Evolutionary conservation across 2,888 invertebrate species (phyloP).

Genomic region (Magallana nippona): DNA sequence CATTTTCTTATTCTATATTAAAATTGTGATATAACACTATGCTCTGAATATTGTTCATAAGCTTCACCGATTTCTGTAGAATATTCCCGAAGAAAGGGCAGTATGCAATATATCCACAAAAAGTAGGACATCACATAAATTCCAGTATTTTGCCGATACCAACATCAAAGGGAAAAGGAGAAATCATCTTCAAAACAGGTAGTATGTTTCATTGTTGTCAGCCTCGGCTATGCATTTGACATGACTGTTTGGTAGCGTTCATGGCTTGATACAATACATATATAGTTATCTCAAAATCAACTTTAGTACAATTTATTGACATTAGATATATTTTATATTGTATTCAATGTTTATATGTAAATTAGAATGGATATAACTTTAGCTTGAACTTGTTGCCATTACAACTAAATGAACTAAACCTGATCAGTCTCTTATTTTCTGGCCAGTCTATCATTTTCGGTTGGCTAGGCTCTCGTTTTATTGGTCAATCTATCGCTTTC

Average conservation of each 20-base stretch:
- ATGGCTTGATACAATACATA: no score
- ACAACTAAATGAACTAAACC: no score
- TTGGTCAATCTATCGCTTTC: background rate
- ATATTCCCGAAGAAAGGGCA: constrained; percentile 73
- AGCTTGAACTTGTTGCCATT: no score
- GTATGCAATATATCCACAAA: constrained; percentile 65
- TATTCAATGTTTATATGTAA: no score
- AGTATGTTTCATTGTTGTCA: background rate
- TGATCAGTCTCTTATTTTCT: background rate
- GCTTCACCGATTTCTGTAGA: constrained; percentile 50
- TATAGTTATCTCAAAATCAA: no score
- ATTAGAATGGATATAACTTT: no score
- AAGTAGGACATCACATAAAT: constrained; percentile 58
- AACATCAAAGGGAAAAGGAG: constrained; percentile 69
- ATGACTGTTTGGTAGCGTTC: no score
- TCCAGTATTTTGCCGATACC: constrained; percentile 75
- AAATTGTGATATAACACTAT: background rate
- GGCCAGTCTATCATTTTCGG: constrained; percentile 64
- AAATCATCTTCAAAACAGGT: constrained; percentile 73
- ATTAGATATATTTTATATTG: no score
- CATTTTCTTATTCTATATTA: background rate
- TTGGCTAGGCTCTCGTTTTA: no score
- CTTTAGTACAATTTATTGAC: no score
- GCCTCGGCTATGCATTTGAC: no score
- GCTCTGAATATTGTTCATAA: background rate